phyloP scores from a whole-genome alignment of 2,113 vertebrate genomes.

The Siniperca chuatsi region DNA sequence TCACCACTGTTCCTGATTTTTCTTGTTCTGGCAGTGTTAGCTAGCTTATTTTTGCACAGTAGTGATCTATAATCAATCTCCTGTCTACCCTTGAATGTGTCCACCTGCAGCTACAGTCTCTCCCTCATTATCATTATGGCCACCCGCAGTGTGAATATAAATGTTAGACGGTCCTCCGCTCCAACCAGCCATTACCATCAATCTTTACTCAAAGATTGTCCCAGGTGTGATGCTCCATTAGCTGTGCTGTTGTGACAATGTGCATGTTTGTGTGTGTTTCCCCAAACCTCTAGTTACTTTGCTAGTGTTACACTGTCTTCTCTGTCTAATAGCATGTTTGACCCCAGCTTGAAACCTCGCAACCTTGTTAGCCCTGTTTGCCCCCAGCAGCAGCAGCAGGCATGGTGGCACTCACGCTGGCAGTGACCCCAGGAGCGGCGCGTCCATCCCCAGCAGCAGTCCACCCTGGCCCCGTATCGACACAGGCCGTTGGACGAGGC shows the following conservation, averaged over 20 bases:
- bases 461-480: constrained; percentile 91
- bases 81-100: constrained; percentile 36
- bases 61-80: constrained; percentile 45
- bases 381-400: constrained; percentile 72
- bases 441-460: constrained; percentile 99
- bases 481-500: constrained; percentile 91
- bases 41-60: constrained; percentile 7
- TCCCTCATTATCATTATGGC: constrained; percentile 43
- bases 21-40: background rate
- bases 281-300: background rate
- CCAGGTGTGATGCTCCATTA: constrained; percentile 47
- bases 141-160: constrained; percentile 49
- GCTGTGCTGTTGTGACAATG: constrained; percentile 26
- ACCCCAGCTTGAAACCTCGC: constrained; percentile 72
- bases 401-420: constrained; percentile 92
- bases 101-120: constrained; percentile 45
- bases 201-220: constrained; percentile 68
- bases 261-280: constrained; percentile 16
- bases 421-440: constrained; percentile 94
- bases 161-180: constrained; percentile 23
- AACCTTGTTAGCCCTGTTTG: constrained; percentile 77
- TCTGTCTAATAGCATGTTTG: constrained; percentile 51
- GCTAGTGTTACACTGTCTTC: constrained; percentile 6
- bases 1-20: background rate
- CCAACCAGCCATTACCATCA: constrained; percentile 50